These are phyloP conservation scores for Latrodectus hesperus DNA, from an alignment of 2,888 invertebrate species.

Conservation along the genomic window DNA sequence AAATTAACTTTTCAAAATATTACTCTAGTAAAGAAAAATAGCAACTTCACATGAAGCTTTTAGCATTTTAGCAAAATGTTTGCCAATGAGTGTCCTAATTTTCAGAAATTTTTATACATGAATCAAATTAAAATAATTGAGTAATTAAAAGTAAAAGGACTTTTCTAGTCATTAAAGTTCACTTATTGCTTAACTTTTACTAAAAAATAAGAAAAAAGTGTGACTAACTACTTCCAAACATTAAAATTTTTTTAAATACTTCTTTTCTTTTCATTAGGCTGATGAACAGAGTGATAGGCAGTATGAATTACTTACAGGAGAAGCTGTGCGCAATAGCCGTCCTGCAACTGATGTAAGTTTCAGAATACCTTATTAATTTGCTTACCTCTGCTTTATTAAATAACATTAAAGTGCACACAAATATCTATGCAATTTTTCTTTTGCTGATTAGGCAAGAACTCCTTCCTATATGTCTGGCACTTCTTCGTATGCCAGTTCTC, in stretches of 20 bases:
- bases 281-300: slow-evolving; percentile 72
- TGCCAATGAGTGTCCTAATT: no score
- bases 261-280: slow-evolving; percentile 60
- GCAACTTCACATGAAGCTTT: no score
- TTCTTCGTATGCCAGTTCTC: slow-evolving; percentile 83
- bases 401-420: not conserved
- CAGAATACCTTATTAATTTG: not conserved
- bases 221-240: no score
- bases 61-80: no score
- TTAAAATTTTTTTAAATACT: not conserved
- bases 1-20: no score
- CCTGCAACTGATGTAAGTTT: slow-evolving; percentile 35
- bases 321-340: slow-evolving; percentile 65
- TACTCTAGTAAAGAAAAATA: no score
- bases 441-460: slow-evolving; percentile 37
- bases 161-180: no score
- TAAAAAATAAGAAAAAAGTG: no score
- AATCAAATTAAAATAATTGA: no score
- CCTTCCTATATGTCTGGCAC: slow-evolving; percentile 63
- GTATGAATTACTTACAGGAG: slow-evolving; percentile 71
- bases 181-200: no score
- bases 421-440: not conserved
- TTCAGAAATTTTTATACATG: no score
- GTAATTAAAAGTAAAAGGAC: no score
- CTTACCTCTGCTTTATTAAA: not conserved